Evolutionary conservation across 2,888 invertebrate genomes (phyloP).

Genomic region (Zaprionus lineosus): DNA sequence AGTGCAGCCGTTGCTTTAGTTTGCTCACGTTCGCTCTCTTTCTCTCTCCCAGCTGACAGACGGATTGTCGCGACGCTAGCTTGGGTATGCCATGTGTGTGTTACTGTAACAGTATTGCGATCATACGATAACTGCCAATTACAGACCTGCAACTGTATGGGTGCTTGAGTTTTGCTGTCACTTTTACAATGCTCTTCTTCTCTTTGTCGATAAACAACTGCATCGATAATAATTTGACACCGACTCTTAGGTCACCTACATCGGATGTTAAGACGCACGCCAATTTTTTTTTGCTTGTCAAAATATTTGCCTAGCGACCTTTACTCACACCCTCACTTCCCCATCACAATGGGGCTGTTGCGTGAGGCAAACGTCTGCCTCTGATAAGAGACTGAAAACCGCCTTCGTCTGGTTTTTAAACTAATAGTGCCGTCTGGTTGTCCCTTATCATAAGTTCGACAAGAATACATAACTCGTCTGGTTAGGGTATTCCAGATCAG

Average conservation of each 20-base stretch:
- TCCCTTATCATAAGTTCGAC: slow-evolving; percentile 34
- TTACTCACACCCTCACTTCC: slow-evolving; percentile 37
- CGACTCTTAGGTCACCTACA: slow-evolving; percentile 53
- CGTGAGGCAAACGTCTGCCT: slow-evolving; percentile 20
- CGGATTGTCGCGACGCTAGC: slow-evolving; percentile 46
- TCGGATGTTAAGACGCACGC: neutral
- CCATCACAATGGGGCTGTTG: slow-evolving; percentile 5
- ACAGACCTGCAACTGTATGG: slow-evolving; percentile 20
- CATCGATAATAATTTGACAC: slow-evolving; percentile 4
- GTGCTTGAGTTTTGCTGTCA: slow-evolving; percentile 14
- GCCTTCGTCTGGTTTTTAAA: slow-evolving; percentile 45
- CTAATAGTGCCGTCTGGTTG: slow-evolving; percentile 25
- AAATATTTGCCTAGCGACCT: slow-evolving; percentile 28
- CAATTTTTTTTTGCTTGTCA: neutral
- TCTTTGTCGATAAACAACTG: slow-evolving; percentile 37
- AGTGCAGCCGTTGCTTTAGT: slow-evolving; percentile 22
- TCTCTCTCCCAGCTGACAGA: slow-evolving; percentile 35
- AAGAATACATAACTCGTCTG: slow-evolving; percentile 27
- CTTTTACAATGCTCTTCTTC: slow-evolving; percentile 21
- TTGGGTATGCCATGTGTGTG: neutral
- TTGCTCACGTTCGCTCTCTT: slow-evolving; percentile 18
- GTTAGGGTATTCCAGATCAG: slow-evolving; percentile 25
- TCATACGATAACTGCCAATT: slow-evolving; percentile 62
- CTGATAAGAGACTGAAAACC: slow-evolving; percentile 47
- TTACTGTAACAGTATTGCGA: slow-evolving; percentile 26